Conservation (phyloP, 2,113 vertebrate genomes). For the Recurvirostra avosetta region DNA sequence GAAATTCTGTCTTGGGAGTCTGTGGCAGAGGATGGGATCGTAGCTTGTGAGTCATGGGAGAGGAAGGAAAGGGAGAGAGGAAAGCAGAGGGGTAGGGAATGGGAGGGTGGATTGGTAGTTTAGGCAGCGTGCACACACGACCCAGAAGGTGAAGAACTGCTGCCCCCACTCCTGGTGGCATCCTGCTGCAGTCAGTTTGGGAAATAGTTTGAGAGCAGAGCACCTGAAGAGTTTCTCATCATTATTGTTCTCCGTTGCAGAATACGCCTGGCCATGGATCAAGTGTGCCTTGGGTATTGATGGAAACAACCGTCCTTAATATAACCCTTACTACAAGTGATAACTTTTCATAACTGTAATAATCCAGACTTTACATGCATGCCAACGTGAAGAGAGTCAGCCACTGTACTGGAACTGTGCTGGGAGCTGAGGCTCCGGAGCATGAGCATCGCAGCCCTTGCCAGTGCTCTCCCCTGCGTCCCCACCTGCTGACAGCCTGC, state of each 20-base stretch:
- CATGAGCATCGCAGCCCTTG: neutral
- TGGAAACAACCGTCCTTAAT: neutral
- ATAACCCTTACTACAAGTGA: neutral
- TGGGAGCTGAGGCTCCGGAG: neutral
- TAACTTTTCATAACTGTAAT: neutral
- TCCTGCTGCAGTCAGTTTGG: neutral
- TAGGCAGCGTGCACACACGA: rapidly evolving
- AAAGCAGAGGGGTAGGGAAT: neutral
- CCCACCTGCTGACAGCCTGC: neutral
- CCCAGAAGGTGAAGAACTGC: neutral
- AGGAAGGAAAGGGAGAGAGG: neutral
- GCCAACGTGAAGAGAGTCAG: neutral
- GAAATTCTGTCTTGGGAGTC: neutral
- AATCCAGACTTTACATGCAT: neutral
- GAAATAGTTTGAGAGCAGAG: neutral
- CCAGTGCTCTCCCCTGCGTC: neutral
- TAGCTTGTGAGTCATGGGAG: neutral
- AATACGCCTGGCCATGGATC: slow-evolving; percentile 70
- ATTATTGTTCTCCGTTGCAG: slow-evolving; percentile 53
- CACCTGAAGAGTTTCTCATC: neutral
- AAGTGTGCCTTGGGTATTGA: slow-evolving; percentile 71
- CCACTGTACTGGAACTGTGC: neutral
- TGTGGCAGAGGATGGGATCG: neutral
- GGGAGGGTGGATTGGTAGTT: neutral
- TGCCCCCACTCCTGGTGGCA: neutral